Evolutionary conservation across 2,888 invertebrate genomes (phyloP).

Genomic region (Idaea dimidiata): DNA sequence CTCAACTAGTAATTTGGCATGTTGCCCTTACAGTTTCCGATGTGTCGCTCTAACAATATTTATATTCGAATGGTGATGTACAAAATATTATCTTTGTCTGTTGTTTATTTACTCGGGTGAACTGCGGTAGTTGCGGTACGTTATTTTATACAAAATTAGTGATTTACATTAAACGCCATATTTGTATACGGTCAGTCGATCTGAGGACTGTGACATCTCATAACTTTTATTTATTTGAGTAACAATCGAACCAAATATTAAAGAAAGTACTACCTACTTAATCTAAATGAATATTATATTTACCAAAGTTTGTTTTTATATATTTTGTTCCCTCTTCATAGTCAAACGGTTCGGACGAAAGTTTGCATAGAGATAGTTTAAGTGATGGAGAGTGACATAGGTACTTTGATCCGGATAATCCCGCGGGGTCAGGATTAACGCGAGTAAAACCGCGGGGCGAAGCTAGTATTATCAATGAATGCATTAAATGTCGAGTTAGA

Average conservation of each 20-base stretch:
- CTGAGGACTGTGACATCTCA: not conserved
- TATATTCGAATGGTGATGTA: slow-evolving; percentile 8
- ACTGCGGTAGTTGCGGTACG: slow-evolving; percentile 11
- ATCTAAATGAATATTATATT: too few relatives aligned
- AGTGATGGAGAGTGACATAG: too few relatives aligned
- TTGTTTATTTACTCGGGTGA: slow-evolving; percentile 10
- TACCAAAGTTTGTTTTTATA: too few relatives aligned
- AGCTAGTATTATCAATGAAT: not conserved
- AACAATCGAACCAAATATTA: not conserved
- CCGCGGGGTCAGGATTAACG: too few relatives aligned
- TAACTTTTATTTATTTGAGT: not conserved
- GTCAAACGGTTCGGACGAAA: too few relatives aligned
- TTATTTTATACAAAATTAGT: slow-evolving; percentile 7
- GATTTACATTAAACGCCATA: not conserved
- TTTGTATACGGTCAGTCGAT: not conserved
- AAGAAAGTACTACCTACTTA: not conserved
- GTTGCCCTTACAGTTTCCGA: slow-evolving; percentile 12
- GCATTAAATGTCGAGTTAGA: slow-evolving; percentile 7
- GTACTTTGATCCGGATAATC: too few relatives aligned
- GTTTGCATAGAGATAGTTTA: too few relatives aligned
- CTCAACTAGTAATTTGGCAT: slow-evolving; percentile 10
- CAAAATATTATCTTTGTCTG: slow-evolving; percentile 11
- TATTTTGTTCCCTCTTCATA: too few relatives aligned
- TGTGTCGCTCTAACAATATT: slow-evolving; percentile 11
- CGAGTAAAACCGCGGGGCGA: too few relatives aligned